Evolutionary conservation across 2,113 vertebrate species (phyloP).

Genomic region (Heterocephalus glaber): DNA sequence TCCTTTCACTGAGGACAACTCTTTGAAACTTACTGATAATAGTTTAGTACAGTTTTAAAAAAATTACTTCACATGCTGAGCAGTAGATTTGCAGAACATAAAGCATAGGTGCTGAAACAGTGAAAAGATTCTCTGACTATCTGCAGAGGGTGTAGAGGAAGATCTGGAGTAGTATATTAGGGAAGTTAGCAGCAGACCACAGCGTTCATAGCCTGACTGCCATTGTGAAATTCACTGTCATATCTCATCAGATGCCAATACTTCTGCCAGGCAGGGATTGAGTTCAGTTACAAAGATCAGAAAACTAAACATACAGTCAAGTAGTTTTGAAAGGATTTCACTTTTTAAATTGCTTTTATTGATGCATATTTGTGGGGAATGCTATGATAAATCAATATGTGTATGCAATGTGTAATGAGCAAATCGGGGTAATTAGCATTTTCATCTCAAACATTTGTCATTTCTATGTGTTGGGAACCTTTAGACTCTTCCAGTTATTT

Average conservation of each 20-base stretch:
- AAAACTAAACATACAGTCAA: neutral
- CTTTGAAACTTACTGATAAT: neutral
- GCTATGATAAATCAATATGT: neutral
- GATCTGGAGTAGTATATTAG: neutral
- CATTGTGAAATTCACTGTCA: neutral
- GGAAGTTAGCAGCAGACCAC: neutral
- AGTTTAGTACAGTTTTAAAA: slow-evolving; percentile 36
- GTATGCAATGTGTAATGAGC: neutral
- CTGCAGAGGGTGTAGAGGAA: neutral
- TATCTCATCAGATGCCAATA: neutral
- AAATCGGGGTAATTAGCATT: neutral
- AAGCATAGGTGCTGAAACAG: neutral
- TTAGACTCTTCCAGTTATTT: neutral
- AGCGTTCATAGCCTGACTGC: neutral
- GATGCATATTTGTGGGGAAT: neutral
- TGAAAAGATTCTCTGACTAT: neutral
- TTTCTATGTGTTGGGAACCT: neutral
- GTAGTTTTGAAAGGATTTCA: neutral
- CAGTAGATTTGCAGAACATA: neutral
- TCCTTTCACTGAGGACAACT: neutral
- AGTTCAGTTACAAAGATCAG: neutral
- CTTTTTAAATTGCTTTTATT: neutral
- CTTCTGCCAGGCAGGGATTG: neutral
- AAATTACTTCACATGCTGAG: neutral
- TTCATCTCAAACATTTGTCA: neutral